Evolutionary conservation across 2,888 invertebrate species (phyloP).

Genomic region (Agrochola litura): DNA sequence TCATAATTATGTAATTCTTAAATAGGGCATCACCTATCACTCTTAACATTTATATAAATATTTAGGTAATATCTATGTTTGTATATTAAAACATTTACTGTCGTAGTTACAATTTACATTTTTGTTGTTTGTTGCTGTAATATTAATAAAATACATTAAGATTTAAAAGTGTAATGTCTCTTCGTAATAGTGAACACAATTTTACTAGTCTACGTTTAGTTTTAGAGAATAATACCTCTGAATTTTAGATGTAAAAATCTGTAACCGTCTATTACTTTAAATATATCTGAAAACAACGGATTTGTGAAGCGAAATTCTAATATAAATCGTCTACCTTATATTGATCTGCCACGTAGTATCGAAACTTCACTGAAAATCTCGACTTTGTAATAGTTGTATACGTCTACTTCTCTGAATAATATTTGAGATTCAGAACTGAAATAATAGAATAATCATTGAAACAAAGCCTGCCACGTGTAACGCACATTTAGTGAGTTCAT

Average conservation of each 20-base stretch:
- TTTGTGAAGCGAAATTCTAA: slow-evolving; percentile 32
- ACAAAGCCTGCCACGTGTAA: slow-evolving; percentile 26
- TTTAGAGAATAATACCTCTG: slow-evolving; percentile 83
- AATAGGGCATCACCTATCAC: slow-evolving; percentile 30
- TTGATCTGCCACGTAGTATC: slow-evolving; percentile 34
- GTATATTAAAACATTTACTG: slow-evolving; percentile 28
- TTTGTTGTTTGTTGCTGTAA: slow-evolving; percentile 78
- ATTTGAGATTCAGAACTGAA: slow-evolving; percentile 27
- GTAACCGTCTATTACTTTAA: slow-evolving; percentile 57
- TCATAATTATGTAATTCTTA: slow-evolving; percentile 12
- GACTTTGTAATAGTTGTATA: slow-evolving; percentile 24
- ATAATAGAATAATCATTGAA: slow-evolving; percentile 12
- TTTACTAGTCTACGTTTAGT: slow-evolving; percentile 86
- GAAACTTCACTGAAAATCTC: slow-evolving; percentile 17
- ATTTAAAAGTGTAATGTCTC: slow-evolving; percentile 56
- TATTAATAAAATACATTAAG: slow-evolving; percentile 67
- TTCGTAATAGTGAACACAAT: slow-evolving; percentile 81
- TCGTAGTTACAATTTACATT: slow-evolving; percentile 62
- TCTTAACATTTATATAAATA: slow-evolving; percentile 31
- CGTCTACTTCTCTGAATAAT: slow-evolving; percentile 26
- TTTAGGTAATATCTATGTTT: slow-evolving; percentile 34
- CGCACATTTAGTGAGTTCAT: slow-evolving; percentile 44
- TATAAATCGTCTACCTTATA: slow-evolving; percentile 23
- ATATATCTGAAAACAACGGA: slow-evolving; percentile 27
- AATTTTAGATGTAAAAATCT: slow-evolving; percentile 72